Conservation (phyloP, 2,113 vertebrate genomes). For the Macaca fascicularis region DNA sequence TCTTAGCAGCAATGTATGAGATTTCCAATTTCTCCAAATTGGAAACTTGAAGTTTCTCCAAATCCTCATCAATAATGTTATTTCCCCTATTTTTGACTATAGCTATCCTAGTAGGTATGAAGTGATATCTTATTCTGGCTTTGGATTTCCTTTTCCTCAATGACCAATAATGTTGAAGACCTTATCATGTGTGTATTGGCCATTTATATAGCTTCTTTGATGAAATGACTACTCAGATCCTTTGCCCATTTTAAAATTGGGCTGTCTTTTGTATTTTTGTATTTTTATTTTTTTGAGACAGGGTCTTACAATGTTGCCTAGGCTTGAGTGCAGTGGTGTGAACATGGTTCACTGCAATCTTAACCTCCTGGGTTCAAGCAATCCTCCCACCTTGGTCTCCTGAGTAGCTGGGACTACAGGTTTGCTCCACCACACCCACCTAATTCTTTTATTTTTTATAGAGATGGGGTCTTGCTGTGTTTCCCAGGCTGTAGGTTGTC, state of each 20-base stretch:
- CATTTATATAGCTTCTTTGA: background rate
- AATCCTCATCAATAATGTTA: background rate
- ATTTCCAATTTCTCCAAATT: background rate
- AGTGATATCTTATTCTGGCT: background rate
- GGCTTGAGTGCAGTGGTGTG: too few species aligned
- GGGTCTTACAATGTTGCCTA: too few species aligned
- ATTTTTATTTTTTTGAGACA: background rate
- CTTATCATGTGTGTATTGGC: background rate
- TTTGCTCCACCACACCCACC: too few species aligned
- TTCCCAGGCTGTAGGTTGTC: background rate
- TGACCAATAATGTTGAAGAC: background rate
- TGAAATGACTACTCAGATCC: background rate
- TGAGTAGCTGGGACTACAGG: too few species aligned
- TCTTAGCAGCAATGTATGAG: background rate
- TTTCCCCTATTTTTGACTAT: background rate
- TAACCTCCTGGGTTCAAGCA: too few species aligned
- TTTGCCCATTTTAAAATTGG: background rate
- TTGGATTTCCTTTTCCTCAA: background rate
- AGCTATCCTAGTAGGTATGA: background rate
- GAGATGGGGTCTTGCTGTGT: too few species aligned
- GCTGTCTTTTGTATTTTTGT: background rate
- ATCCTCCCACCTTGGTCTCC: too few species aligned
- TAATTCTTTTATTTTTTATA: too few species aligned
- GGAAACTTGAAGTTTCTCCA: background rate
- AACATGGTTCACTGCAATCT: too few species aligned